These are phyloP conservation scores for Cantharis rustica DNA, from an alignment of 2,888 invertebrate genomes.

Conservation along the genomic window DNA sequence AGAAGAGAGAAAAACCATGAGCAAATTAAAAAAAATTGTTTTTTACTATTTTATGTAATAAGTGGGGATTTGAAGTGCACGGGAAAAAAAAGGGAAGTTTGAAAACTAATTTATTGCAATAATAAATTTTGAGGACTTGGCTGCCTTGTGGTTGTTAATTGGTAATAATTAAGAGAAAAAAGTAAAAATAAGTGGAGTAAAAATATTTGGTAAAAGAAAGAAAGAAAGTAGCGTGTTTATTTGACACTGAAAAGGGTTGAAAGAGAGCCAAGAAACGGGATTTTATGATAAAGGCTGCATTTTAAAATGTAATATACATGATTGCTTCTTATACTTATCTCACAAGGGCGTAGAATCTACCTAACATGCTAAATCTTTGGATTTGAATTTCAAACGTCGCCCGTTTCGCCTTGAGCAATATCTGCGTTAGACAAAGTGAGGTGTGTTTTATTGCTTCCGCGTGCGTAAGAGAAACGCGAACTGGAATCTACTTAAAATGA, in stretches of 20 bases:
- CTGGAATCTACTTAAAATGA: constrained; percentile 34
- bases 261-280: constrained; percentile 12
- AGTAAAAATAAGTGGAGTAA: background rate
- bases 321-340: constrained; percentile 38
- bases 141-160: no score
- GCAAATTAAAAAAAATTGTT: no score
- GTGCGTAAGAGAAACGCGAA: constrained; percentile 32
- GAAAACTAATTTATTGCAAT: no score
- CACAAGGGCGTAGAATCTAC: constrained; percentile 31
- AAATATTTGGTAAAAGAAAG: background rate
- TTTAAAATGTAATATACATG: constrained; percentile 33
- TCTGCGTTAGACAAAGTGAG: constrained; percentile 40
- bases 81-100: no score
- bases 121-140: no score
- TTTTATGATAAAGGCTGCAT: constrained; percentile 32
- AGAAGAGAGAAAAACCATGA: no score
- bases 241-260: constrained; percentile 9
- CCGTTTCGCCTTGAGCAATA: constrained; percentile 40
- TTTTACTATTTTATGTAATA: no score
- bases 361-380: constrained; percentile 40
- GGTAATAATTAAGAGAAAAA: background rate
- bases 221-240: constrained; percentile 2
- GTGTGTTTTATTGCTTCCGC: constrained; percentile 38
- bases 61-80: no score
- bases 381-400: constrained; percentile 42